A percentile compares a stretch with the other conserved stretches of the same genome.
phyloP scores from a whole-genome alignment of 2,888 invertebrate genomes.

The Tachina lurida region DNA sequence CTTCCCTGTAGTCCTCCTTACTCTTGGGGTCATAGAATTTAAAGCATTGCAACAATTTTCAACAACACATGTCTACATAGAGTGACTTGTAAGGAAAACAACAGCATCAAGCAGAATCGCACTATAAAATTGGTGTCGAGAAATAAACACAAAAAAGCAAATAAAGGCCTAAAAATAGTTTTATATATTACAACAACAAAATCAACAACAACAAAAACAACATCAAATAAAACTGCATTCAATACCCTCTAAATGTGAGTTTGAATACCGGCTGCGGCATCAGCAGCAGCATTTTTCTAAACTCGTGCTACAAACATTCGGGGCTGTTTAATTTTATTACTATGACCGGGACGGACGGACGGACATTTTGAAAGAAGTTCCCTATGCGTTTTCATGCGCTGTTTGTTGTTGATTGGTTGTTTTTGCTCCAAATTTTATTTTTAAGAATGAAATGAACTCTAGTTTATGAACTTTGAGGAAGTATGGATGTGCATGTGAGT shows the following conservation, averaged over 20 bases:
- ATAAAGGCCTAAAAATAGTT: constrained; percentile 56
- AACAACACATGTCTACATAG: constrained; percentile 54
- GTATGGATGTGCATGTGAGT: constrained; percentile 10
- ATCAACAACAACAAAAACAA: not conserved
- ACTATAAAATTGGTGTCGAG: constrained; percentile 2
- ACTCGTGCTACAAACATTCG: constrained; percentile 20
- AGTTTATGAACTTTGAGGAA: constrained; percentile 64
- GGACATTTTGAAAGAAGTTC: constrained; percentile 7
- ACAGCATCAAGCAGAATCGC: not conserved
- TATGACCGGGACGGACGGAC: not conserved
- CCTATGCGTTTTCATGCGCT: constrained; percentile 21
- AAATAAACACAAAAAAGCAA: constrained; percentile 44
- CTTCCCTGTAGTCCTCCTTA: constrained; percentile 18
- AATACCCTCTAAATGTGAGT: constrained; percentile 41
- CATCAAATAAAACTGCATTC: constrained; percentile 10
- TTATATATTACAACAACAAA: not conserved
- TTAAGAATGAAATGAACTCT: constrained; percentile 63
- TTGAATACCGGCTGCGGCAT: constrained; percentile 17
- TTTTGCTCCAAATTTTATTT: constrained; percentile 2
- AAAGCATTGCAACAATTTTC: constrained; percentile 54
- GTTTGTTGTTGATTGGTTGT: constrained; percentile 15
- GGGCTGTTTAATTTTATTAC: constrained; percentile 35
- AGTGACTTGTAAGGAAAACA: constrained; percentile 2
- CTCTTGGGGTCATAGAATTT: constrained; percentile 57
- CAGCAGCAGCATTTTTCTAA: constrained; percentile 24